These are phyloP conservation scores for Hirudo medicinalis DNA, from an alignment of 1,140 invertebrate genomes.

Conservation along the genomic window DNA sequence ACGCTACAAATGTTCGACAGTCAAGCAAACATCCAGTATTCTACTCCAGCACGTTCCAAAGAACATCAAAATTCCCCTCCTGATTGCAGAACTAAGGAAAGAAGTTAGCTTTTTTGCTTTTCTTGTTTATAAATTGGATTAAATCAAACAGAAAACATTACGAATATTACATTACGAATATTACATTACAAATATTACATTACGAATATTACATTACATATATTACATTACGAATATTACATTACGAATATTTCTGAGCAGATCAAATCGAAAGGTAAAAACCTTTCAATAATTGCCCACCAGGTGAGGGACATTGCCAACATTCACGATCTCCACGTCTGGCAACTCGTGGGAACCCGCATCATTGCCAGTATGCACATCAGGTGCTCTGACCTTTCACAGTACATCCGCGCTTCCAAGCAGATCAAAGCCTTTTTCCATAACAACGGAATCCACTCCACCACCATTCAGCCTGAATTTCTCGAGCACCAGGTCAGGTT, in stretches of 20 bases:
- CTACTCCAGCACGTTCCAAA: conserved; percentile 9
- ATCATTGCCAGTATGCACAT: conserved; percentile 8
- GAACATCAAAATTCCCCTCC: background rate
- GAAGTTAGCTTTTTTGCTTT: background rate
- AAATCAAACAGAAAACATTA: background rate
- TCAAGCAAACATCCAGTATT: conserved; percentile 1
- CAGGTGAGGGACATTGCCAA: conserved; percentile 1
- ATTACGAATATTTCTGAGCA: too few relatives aligned
- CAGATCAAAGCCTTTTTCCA: conserved; percentile 17
- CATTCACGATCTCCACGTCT: conserved; percentile 15
- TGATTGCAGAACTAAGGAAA: background rate
- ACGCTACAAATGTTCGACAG: background rate
- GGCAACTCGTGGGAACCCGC: conserved; percentile 7
- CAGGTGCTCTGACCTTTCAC: background rate
- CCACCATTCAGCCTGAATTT: conserved; percentile 18
- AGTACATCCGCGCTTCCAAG: conserved; percentile 1
- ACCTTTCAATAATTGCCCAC: too few relatives aligned
- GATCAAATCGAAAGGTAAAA: too few relatives aligned
- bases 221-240: too few relatives aligned
- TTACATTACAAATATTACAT: too few relatives aligned
- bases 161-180: too few relatives aligned
- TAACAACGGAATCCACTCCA: conserved; percentile 17
- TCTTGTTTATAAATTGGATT: background rate
- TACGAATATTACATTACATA: too few relatives aligned
- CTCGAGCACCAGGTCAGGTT: background rate